Evolutionary conservation across 2,888 invertebrate species (phyloP).

Genomic region (Lissonota sp.): DNA sequence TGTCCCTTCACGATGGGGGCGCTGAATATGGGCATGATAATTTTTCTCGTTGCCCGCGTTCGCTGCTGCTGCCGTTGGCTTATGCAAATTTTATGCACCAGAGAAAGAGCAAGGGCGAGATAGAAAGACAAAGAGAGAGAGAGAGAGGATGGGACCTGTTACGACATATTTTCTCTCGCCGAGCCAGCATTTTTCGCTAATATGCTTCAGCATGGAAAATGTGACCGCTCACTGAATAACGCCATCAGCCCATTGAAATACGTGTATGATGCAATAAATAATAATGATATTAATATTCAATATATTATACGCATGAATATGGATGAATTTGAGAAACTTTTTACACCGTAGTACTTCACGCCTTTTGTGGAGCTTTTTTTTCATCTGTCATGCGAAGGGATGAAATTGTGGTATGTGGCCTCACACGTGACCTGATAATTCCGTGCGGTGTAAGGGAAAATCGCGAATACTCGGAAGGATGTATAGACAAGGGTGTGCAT

Average conservation of each 20-base stretch:
- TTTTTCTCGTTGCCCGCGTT: slow-evolving; percentile 57
- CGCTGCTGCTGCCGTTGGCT: slow-evolving; percentile 65
- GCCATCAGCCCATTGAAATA: not conserved
- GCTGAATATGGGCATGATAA: slow-evolving; percentile 66
- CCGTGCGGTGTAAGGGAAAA: slow-evolving; percentile 31
- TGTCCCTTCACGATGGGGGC: slow-evolving; percentile 41
- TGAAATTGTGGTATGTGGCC: not conserved
- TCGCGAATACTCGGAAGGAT: not conserved
- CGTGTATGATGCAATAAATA: not conserved
- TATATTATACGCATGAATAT: not conserved
- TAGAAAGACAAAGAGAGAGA: slow-evolving; percentile 36
- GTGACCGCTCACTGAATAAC: slow-evolving; percentile 37
- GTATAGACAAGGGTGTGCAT: no score
- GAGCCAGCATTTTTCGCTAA: slow-evolving; percentile 70
- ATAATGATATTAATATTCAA: slow-evolving; percentile 7
- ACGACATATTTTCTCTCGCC: slow-evolving; percentile 66
- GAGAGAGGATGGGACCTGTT: slow-evolving; percentile 51
- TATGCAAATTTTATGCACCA: slow-evolving; percentile 69
- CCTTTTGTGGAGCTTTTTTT: not conserved
- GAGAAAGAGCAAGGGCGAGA: not conserved
- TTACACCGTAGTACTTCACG: not conserved
- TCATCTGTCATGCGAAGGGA: not conserved
- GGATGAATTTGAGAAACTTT: slow-evolving; percentile 1
- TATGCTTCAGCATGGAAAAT: slow-evolving; percentile 66
- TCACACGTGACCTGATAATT: slow-evolving; percentile 10